phyloP scores from a whole-genome alignment of 1,140 invertebrate genomes.

The Antheraea mylitta region DNA sequence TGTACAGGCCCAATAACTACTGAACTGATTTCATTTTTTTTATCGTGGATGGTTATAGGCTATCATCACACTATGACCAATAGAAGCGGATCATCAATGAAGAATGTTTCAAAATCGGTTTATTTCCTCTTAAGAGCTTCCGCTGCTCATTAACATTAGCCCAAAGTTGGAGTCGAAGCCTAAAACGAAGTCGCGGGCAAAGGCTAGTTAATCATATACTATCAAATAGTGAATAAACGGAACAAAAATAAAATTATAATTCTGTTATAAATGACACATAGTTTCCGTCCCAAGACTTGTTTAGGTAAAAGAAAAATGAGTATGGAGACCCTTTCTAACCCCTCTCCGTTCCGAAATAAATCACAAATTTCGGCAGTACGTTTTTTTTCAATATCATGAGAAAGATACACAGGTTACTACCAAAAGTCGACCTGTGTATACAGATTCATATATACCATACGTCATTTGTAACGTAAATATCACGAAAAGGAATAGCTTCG shows the following conservation, averaged over 20 bases:
- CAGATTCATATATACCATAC: neutral
- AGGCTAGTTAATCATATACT: neutral
- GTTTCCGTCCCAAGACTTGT: neutral
- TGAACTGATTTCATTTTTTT: too few species aligned
- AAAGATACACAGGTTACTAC: neutral
- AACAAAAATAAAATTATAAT: conserved; percentile 2
- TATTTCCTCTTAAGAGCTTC: too few species aligned
- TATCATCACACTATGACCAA: too few species aligned
- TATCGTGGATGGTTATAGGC: too few species aligned
- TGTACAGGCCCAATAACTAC: too few species aligned
- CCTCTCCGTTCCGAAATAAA: conserved; percentile 2
- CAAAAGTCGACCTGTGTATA: neutral
- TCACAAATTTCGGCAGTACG: conserved; percentile 4
- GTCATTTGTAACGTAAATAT: conserved; percentile 8
- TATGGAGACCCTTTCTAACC: conserved; percentile 1
- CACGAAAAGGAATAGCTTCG: conserved; percentile 8
- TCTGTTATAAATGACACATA: neutral
- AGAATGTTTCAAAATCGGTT: too few species aligned
- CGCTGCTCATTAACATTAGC: too few species aligned
- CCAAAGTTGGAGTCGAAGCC: too few species aligned
- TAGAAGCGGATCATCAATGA: too few species aligned
- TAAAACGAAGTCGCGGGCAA: too few species aligned
- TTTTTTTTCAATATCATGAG: conserved; percentile 10
- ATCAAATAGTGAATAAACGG: neutral
- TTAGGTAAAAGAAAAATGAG: conserved; percentile 5